Percentiles rank a stretch among this genome's conserved stretches.
These are phyloP conservation scores for Zaprionus capensis DNA, from an alignment of 1,140 invertebrate genomes.

Conservation along the genomic window DNA sequence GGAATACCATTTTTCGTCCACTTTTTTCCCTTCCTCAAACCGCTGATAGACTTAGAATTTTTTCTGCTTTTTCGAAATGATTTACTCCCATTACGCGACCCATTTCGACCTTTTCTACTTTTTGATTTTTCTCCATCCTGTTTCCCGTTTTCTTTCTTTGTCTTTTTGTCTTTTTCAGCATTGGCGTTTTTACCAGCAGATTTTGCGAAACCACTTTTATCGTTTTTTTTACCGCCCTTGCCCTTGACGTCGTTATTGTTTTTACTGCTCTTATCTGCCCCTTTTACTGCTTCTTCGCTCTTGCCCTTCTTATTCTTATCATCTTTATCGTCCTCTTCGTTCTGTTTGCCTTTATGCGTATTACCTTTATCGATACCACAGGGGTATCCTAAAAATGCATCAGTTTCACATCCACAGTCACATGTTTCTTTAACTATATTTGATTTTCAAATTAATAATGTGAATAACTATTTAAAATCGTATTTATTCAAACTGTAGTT, in stretches of 20 bases:
- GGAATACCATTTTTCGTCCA: slow-evolving; percentile 1
- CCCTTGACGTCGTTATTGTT: too few relatives aligned
- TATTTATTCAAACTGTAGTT: slow-evolving; percentile 8
- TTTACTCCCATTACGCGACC: background rate
- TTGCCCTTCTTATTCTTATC: background rate
- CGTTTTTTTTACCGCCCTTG: too few relatives aligned
- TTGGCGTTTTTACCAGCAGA: slow-evolving; percentile 6
- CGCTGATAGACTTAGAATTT: slow-evolving; percentile 7
- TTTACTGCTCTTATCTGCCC: too few relatives aligned
- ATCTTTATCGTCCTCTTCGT: background rate
- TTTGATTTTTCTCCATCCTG: background rate
- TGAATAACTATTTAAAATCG: background rate
- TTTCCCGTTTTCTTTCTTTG: background rate
- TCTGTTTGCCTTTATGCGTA: too few relatives aligned
- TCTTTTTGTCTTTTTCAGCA: background rate
- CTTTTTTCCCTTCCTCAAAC: slow-evolving; percentile 7
- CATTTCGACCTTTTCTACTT: background rate
- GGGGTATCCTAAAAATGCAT: background rate
- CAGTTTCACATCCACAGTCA: background rate
- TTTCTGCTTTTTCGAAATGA: background rate
- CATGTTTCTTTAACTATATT: background rate
- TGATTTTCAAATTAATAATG: background rate
- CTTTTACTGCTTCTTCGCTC: background rate
- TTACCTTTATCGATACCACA: too few relatives aligned
- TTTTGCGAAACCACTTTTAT: too few relatives aligned